Conservation (phyloP, 2,113 vertebrate species). For the Brachyhypopomus gauderio region DNA sequence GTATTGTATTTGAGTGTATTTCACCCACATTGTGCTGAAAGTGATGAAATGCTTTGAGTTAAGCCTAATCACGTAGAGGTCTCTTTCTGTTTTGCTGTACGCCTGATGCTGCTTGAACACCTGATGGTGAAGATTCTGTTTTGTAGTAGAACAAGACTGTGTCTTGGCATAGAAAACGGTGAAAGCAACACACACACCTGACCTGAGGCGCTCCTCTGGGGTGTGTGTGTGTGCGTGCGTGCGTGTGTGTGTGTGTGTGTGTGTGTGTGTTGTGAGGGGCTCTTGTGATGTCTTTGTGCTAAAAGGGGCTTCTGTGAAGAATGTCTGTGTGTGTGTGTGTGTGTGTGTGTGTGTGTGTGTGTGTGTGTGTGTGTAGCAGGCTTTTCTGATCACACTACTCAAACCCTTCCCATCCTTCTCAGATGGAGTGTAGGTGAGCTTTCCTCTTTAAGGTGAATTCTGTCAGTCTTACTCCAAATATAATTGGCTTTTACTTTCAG, state of each 20-base stretch:
- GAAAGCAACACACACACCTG: too few species aligned
- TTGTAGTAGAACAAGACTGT: too few species aligned
- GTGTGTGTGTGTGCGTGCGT: not conserved
- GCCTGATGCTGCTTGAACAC: too few species aligned
- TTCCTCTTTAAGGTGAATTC: conserved; percentile 43
- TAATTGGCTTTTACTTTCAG: conserved; percentile 43
- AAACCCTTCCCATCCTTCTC: conserved; percentile 21
- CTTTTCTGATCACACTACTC: conserved; percentile 28
- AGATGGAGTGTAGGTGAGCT: conserved; percentile 38
- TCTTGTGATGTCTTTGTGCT: conserved; percentile 35
- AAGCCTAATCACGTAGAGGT: too few species aligned
- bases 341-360: conserved; percentile 12
- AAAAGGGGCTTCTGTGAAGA: conserved; percentile 30
- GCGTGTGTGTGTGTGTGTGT: conserved; percentile 6
- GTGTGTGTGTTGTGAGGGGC: not conserved
- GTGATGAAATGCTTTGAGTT: too few species aligned
- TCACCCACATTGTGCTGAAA: too few species aligned
- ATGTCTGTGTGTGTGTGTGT: conserved; percentile 13
- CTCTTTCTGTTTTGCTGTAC: too few species aligned
- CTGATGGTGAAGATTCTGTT: too few species aligned
- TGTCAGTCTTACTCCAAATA: conserved; percentile 45
- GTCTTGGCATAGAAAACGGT: too few species aligned
- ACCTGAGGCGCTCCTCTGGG: not conserved
- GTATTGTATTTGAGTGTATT: too few species aligned
- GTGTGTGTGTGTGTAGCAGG: not conserved